These are phyloP conservation scores for Pseudachorutes palmiensis DNA, from an alignment of 1,140 invertebrate species.

Conservation along the genomic window DNA sequence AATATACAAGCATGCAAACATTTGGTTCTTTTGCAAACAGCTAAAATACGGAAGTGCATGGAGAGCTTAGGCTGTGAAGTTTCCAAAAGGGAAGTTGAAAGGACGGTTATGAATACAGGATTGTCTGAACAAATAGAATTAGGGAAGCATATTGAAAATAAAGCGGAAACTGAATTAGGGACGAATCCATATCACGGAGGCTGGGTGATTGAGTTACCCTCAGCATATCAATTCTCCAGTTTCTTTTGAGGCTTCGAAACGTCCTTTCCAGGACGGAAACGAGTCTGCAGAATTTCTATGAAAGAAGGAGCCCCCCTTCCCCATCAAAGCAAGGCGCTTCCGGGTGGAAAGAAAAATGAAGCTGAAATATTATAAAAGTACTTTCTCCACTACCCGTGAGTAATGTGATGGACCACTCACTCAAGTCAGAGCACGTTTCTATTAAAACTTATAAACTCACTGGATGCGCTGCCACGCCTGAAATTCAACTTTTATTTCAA, in stretches of 20 bases:
- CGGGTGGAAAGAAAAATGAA: not conserved
- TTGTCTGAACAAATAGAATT: slow-evolving; percentile 2
- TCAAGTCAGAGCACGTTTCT: slow-evolving; percentile 2
- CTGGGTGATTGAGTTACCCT: slow-evolving; percentile 4
- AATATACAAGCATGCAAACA: too few species aligned
- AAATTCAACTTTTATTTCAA: not conserved
- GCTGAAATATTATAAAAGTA: not conserved
- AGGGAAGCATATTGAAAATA: slow-evolving; percentile 9
- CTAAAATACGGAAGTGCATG: not conserved
- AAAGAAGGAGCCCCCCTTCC: not conserved
- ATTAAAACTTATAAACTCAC: not conserved
- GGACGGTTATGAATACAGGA: not conserved
- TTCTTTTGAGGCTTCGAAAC: not conserved
- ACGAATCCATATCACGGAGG: not conserved
- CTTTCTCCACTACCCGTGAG: not conserved
- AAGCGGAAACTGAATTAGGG: slow-evolving; percentile 5
- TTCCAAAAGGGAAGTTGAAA: not conserved
- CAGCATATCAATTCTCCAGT: slow-evolving; percentile 5
- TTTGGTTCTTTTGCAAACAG: not conserved
- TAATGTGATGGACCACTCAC: too few species aligned
- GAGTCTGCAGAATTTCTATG: too few species aligned
- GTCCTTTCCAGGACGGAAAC: too few species aligned
- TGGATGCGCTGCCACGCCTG: too few species aligned
- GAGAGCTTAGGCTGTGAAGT: not conserved
- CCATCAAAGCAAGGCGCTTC: not conserved